phyloP scores from a whole-genome alignment of 2,113 vertebrate genomes.

The Recurvirostra avosetta region DNA sequence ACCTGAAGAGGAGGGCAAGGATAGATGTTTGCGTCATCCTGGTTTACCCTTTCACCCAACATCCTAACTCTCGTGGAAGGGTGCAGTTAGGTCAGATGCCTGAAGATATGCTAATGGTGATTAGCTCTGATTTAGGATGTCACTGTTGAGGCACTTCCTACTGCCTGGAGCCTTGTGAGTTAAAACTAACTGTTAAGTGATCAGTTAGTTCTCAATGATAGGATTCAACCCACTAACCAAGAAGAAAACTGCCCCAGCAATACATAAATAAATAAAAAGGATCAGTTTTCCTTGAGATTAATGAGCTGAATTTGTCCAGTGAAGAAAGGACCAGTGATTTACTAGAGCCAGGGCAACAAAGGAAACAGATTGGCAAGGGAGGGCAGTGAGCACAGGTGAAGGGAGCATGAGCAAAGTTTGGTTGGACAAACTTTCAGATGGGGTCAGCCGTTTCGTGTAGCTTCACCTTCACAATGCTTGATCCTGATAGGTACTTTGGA shows the following conservation, averaged over 20 bases:
- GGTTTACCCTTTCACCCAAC: background rate
- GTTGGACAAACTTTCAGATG: background rate
- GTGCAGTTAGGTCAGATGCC: background rate
- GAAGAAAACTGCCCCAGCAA: background rate
- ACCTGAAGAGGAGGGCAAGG: background rate
- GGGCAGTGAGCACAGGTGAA: rapidly evolving
- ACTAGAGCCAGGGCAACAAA: background rate
- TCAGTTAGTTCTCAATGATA: background rate
- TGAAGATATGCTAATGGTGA: background rate
- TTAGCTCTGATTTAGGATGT: background rate
- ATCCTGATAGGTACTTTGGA: background rate
- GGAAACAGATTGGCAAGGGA: background rate
- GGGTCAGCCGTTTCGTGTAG: rapidly evolving
- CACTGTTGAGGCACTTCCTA: background rate
- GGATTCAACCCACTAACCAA: background rate
- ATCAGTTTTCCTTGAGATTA: background rate
- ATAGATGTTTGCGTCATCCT: background rate
- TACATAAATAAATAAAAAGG: background rate
- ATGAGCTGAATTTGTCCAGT: background rate
- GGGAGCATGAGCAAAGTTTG: background rate
- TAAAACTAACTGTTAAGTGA: background rate
- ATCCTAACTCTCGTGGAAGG: background rate
- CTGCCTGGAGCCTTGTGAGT: rapidly evolving
- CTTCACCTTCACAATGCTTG: background rate
- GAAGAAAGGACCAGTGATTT: background rate